These are phyloP conservation scores for Candoia aspera DNA, from an alignment of 2,113 vertebrate species.

Conservation along the genomic window DNA sequence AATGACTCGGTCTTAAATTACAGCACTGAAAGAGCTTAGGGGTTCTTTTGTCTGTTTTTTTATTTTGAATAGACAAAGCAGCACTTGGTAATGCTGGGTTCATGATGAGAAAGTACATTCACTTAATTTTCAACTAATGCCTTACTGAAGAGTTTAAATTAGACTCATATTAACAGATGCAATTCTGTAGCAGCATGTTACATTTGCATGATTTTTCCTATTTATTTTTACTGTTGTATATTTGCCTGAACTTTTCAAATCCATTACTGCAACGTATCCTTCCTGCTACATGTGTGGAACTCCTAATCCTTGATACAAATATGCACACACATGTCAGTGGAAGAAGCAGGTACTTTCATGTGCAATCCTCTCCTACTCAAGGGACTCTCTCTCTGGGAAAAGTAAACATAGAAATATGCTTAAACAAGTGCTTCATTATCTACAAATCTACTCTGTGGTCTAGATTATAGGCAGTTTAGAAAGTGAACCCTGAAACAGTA, in stretches of 20 bases:
- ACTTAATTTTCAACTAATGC: constrained; percentile 7
- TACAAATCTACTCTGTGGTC: background rate
- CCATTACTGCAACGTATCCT: background rate
- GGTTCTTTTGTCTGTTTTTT: background rate
- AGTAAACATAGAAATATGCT: background rate
- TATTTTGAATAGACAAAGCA: background rate
- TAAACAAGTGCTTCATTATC: background rate
- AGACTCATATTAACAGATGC: background rate
- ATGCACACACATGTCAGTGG: background rate
- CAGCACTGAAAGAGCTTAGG: background rate
- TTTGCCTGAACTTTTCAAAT: background rate
- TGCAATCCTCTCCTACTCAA: background rate
- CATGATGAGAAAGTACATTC: background rate
- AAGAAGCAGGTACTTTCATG: background rate
- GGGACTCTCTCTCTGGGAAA: background rate
- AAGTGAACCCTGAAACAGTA: background rate
- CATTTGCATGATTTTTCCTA: background rate
- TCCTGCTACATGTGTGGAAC: background rate
- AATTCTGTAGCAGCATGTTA: background rate
- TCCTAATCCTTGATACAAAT: background rate
- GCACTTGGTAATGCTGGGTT: background rate
- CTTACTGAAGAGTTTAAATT: background rate
- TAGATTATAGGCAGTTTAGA: background rate
- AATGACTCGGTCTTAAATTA: constrained; percentile 14
- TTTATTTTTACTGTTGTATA: background rate